Conservation (phyloP, 2,113 vertebrate species). For the Hipposideros armiger region DNA sequence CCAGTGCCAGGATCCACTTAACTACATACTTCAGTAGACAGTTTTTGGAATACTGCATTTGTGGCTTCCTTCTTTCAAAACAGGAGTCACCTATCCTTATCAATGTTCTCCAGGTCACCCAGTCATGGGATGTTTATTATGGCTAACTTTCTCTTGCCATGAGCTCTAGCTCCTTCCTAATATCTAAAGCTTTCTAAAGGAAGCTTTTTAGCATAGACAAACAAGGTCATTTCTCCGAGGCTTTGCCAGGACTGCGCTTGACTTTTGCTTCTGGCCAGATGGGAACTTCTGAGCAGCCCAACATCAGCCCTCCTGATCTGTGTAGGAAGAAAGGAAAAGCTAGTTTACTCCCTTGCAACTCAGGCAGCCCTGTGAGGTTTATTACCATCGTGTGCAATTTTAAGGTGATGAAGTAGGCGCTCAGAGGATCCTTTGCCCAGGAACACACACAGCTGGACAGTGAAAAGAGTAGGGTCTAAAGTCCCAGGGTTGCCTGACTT, state of each 20-base stretch:
- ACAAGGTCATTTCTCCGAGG: background rate
- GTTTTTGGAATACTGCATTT: background rate
- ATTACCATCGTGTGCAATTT: accelerated
- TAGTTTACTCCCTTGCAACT: background rate
- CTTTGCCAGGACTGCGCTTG: background rate
- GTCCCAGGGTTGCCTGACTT: background rate
- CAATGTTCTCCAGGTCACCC: background rate
- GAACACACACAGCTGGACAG: background rate
- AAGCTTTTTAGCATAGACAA: background rate
- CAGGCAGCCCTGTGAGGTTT: background rate
- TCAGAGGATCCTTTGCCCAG: background rate
- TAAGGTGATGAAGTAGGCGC: background rate
- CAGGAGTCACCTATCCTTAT: background rate
- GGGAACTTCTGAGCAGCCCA: background rate
- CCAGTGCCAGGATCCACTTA: background rate
- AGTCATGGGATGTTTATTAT: background rate
- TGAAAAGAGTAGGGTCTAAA: background rate
- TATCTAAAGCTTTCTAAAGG: slow-evolving; percentile 40
- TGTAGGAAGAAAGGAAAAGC: background rate
- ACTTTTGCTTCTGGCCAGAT: background rate
- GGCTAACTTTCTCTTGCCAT: background rate
- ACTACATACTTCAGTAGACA: background rate
- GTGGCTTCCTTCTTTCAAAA: slow-evolving; percentile 35
- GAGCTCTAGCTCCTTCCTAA: background rate
- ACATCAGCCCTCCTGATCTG: background rate